phyloP scores from a whole-genome alignment of 2,113 vertebrate species.

The Malurus cyaneus region DNA sequence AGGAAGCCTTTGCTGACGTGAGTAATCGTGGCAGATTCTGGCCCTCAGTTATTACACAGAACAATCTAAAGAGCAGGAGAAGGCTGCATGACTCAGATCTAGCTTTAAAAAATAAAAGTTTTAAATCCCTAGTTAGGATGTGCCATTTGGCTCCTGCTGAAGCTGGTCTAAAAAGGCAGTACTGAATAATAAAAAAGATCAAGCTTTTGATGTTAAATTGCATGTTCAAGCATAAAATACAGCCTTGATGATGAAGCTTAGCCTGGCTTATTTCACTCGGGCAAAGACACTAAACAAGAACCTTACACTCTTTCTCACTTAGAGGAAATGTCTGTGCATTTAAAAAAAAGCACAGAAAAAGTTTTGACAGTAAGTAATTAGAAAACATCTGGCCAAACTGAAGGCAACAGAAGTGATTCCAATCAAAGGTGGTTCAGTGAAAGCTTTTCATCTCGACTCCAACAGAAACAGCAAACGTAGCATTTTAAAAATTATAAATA shows the following conservation, averaged over 20 bases:
- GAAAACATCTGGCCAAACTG: slow-evolving; percentile 60
- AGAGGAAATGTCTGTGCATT: slow-evolving; percentile 49
- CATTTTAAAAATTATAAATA: not conserved
- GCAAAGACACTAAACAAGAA: slow-evolving; percentile 29
- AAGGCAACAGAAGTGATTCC: slow-evolving; percentile 64
- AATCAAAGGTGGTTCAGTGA: slow-evolving; percentile 51
- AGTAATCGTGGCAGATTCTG: slow-evolving; percentile 28
- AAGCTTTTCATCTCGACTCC: slow-evolving; percentile 57
- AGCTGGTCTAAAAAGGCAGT: slow-evolving; percentile 33
- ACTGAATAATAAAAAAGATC: slow-evolving; percentile 61
- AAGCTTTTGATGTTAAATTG: slow-evolving; percentile 61
- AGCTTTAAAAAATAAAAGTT: slow-evolving; percentile 46
- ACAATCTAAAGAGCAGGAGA: slow-evolving; percentile 21
- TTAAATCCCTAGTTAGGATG: slow-evolving; percentile 34
- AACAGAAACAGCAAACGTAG: slow-evolving; percentile 46
- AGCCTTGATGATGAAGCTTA: slow-evolving; percentile 46
- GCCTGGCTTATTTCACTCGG: slow-evolving; percentile 41
- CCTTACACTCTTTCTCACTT: slow-evolving; percentile 29
- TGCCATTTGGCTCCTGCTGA: slow-evolving; percentile 55
- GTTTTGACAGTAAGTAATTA: slow-evolving; percentile 63
- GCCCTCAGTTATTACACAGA: not conserved
- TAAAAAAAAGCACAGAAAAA: not conserved
- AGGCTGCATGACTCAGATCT: slow-evolving; percentile 35
- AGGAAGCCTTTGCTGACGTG: not conserved
- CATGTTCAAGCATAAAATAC: slow-evolving; percentile 57